These are phyloP conservation scores for Saturnia pavonia DNA, from an alignment of 2,888 invertebrate species.

Conservation along the genomic window DNA sequence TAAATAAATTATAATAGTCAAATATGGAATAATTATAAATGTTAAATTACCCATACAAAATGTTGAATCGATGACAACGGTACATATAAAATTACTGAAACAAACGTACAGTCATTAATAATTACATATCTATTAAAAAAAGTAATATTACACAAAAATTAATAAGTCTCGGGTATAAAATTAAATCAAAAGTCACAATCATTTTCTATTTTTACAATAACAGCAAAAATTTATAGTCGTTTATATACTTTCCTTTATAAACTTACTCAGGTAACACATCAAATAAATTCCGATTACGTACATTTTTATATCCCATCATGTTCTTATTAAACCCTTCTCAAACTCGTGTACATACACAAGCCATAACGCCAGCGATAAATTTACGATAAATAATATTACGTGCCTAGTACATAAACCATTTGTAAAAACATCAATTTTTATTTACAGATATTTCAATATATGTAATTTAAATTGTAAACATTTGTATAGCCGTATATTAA, in stretches of 20 bases:
- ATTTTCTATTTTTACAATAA: background rate
- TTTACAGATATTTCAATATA: too few species aligned
- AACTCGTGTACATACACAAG: background rate
- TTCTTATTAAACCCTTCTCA: background rate
- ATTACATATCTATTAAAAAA: background rate
- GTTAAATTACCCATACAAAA: constrained; percentile 7
- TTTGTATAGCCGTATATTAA: too few species aligned
- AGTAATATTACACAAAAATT: background rate
- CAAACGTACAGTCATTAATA: background rate
- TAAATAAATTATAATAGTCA: background rate
- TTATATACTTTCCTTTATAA: background rate
- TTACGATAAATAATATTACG: background rate
- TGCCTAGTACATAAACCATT: background rate
- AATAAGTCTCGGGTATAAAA: background rate
- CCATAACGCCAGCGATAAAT: background rate
- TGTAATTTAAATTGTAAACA: too few species aligned
- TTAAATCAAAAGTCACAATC: background rate
- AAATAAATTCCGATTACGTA: background rate
- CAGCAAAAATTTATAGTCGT: background rate
- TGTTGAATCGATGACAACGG: constrained; percentile 2
- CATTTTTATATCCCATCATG: background rate
- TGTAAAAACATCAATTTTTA: background rate
- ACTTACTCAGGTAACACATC: background rate
- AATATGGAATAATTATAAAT: background rate
- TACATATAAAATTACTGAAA: background rate